phyloP scores from a whole-genome alignment of 2,797 vertebrate genomes.

The Vultur gryphus region DNA sequence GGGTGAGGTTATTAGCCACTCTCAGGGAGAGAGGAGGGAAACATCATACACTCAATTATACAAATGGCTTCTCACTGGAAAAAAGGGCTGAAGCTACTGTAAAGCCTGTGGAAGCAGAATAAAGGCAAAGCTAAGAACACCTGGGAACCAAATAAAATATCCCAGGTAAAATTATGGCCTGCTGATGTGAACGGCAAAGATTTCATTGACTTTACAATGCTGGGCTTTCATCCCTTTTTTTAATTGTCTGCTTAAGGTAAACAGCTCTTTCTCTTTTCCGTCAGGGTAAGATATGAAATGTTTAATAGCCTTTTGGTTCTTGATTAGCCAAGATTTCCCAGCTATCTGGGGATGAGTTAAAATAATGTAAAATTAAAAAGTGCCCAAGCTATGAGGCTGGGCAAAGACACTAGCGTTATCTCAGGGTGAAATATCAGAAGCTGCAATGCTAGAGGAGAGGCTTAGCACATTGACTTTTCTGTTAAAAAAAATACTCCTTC shows the following conservation, averaged over 20 bases:
- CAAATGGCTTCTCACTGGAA: not conserved
- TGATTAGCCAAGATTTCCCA: not conserved
- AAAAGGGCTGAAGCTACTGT: not conserved
- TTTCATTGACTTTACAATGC: not conserved
- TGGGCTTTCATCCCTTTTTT: not conserved
- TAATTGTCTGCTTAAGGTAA: not conserved
- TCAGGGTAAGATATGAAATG: not conserved
- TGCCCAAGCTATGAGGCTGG: constrained; percentile 2
- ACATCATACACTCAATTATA: not conserved
- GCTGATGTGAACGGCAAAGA: not conserved
- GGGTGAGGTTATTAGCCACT: constrained; percentile 16
- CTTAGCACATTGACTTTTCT: constrained; percentile 68
- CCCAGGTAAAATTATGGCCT: not conserved
- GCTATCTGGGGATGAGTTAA: not conserved
- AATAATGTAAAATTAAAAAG: constrained; percentile 39
- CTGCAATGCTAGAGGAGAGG: constrained; percentile 67
- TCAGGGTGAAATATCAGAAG: constrained; percentile 53
- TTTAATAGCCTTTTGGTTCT: not conserved
- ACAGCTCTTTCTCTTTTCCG: not conserved
- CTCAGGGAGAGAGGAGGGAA: not conserved
- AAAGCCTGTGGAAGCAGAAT: not conserved
- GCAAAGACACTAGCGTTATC: constrained; percentile 2
- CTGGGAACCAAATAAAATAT: not conserved
- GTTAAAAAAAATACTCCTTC: constrained; percentile 34
- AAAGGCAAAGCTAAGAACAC: not conserved